Evolutionary conservation across 2,888 invertebrate species (phyloP), one percentile per base, ranked within the genome.

Genomic region (Myopa testacea): DNA sequence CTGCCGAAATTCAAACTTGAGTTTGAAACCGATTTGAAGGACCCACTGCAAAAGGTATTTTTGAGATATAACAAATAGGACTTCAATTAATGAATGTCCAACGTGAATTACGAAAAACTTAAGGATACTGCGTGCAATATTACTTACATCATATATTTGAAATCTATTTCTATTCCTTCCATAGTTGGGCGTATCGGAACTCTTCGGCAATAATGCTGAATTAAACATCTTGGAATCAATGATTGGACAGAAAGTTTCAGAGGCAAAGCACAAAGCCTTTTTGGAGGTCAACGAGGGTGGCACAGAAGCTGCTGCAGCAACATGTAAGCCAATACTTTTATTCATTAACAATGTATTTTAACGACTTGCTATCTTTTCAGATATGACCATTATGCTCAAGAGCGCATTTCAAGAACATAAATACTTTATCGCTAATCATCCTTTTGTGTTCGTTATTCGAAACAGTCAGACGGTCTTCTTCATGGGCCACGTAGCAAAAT

Each of bases 241-340:
- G 0, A 90, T 90, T 76, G 84, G 85, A 0, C 86, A 96, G 26
- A 90, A 86, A 78, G 93, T 96, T 0, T 93, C 93, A 50, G 92
- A 94, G 84, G 94, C 93, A 3, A 89, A 95, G 7, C 97, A 97
- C 86, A 96, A 96, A 85, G 95, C 96, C 0, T 95, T 94, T 85
- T 93, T 97, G 81, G 94, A 95, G 86, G 95, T 96, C 0, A 95
- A 96, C 86, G 97, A 97, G 86, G 95, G 96, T 84, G 97, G 97
- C 0, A 94, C 95, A 0, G 96, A 96, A 87, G 96, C 96, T 0
- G 95, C 96, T 14, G 96, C 96, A 0, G 95, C 95, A 26, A 95
- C 95, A 45, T 82, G 88, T 88, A 82, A 85, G 84, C 62, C 16
- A 12, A 19, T 5, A 63, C 10, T 34, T 63, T 79, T 3, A 34